phyloP scores from a whole-genome alignment of 2,888 invertebrate species.

The Chesias legatella region DNA sequence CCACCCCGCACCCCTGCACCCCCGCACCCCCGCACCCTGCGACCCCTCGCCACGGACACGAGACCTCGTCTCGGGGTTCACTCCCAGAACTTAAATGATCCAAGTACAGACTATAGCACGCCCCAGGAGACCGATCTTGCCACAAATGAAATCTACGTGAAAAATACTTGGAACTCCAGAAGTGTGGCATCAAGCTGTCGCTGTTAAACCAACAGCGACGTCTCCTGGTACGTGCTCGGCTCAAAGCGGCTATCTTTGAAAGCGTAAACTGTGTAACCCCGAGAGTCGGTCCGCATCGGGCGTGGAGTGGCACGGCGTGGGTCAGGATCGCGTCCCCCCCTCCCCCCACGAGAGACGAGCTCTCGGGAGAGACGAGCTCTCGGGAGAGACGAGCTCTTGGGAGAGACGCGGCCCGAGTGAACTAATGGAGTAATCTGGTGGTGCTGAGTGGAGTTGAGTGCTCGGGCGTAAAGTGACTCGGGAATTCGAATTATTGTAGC shows the following conservation, averaged over 20 bases:
- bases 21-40: constrained; percentile 23
- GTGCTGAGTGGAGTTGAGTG: constrained; percentile 58
- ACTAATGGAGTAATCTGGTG: constrained; percentile 24
- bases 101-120: constrained; percentile 1
- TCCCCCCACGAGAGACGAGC: not conserved
- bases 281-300: constrained; percentile 33
- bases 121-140: not conserved
- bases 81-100: not conserved
- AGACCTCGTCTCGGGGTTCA: too few species aligned
- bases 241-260: constrained; percentile 20
- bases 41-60: too few species aligned
- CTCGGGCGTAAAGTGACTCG: constrained; percentile 59
- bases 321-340: constrained; percentile 6
- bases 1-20: constrained; percentile 34
- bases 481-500: constrained; percentile 37
- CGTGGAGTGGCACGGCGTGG: constrained; percentile 23
- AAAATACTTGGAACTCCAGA: not conserved
- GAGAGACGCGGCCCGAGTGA: constrained; percentile 12
- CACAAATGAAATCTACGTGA: not conserved
- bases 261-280: constrained; percentile 25
- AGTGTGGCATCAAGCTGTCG: too few species aligned
- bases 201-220: too few species aligned
- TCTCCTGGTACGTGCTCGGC: constrained; percentile 9
- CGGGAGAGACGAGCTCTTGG: not conserved
- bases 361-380: not conserved